A percentile compares a stretch with the other conserved stretches of the same genome.
phyloP scores from a whole-genome alignment of 2,113 vertebrate genomes.

The Dryoscopus gambensis region DNA sequence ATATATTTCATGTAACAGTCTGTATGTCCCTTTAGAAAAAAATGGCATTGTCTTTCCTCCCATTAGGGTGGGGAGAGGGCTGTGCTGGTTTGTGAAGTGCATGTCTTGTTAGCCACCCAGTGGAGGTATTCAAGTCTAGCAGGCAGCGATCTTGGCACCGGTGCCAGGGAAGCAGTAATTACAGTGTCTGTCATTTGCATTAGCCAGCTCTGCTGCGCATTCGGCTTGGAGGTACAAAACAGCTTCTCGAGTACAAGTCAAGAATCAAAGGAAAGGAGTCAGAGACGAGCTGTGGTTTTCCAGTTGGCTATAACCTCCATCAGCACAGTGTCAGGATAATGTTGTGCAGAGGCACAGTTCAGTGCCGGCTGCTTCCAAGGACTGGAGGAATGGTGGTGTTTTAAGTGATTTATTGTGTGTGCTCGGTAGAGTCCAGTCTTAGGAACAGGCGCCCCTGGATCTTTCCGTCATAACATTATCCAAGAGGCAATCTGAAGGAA shows the following conservation, averaged over 20 bases:
- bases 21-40: neutral
- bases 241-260: neutral
- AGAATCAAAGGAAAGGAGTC: neutral
- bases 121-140: slow-evolving; percentile 55
- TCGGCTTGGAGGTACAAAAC: neutral
- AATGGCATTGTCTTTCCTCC: neutral
- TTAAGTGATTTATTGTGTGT: slow-evolving; percentile 46
- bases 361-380: slow-evolving; percentile 21
- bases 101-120: slow-evolving; percentile 58
- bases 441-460: neutral
- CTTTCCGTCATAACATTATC: slow-evolving; percentile 42
- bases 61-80: neutral
- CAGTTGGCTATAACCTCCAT: neutral
- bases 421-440: neutral
- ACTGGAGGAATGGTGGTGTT: slow-evolving; percentile 7
- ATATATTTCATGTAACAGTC: neutral
- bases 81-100: neutral
- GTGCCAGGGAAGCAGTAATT: slow-evolving; percentile 44
- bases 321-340: neutral
- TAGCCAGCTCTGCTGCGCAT: neutral
- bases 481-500: slow-evolving; percentile 18
- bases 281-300: neutral
- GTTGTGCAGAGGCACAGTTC: slow-evolving; percentile 33
- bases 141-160: slow-evolving; percentile 29
- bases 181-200: slow-evolving; percentile 43